These are phyloP conservation scores for Neomicropteryx cornuta DNA, from an alignment of 1,140 invertebrate species.

Conservation along the genomic window DNA sequence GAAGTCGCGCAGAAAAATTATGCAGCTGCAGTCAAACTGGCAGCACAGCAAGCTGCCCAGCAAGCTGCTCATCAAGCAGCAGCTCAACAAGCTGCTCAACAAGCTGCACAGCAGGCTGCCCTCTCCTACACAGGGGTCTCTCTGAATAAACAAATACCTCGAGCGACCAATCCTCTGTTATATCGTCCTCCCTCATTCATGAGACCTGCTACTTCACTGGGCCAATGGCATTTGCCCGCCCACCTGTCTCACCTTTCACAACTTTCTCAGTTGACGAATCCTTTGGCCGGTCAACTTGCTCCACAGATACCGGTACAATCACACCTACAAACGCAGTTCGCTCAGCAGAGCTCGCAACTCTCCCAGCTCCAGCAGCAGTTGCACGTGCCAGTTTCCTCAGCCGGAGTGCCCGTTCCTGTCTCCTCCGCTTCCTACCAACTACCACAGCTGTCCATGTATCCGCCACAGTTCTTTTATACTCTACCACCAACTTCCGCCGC, in stretches of 20 bases:
- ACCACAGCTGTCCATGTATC: slow-evolving; percentile 46
- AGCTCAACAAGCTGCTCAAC: too few relatives aligned
- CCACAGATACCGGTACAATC: slow-evolving; percentile 13
- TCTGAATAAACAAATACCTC: slow-evolving; percentile 44
- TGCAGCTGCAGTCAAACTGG: slow-evolving; percentile 56
- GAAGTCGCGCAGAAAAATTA: slow-evolving; percentile 70
- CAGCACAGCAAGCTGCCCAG: slow-evolving; percentile 27
- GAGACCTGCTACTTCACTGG: too few relatives aligned
- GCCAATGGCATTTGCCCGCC: too few relatives aligned
- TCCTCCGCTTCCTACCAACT: slow-evolving; percentile 29
- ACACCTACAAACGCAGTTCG: slow-evolving; percentile 15
- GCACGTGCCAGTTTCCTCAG: too few relatives aligned
- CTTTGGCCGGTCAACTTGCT: too few relatives aligned
- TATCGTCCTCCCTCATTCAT: slow-evolving; percentile 14
- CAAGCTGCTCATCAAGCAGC: slow-evolving; percentile 17
- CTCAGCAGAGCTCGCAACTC: slow-evolving; percentile 22
- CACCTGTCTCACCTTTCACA: too few relatives aligned
- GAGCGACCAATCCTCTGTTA: slow-evolving; percentile 15
- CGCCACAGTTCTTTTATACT: slow-evolving; percentile 43
- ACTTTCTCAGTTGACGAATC: too few relatives aligned
- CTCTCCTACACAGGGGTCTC: slow-evolving; percentile 70
- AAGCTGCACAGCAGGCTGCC: slow-evolving; percentile 39
- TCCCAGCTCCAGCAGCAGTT: slow-evolving; percentile 22
- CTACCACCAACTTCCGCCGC: slow-evolving; percentile 37
- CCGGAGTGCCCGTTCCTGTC: slow-evolving; percentile 29